Evolutionary conservation across 2,888 invertebrate genomes (phyloP).

Genomic region (Ophioninae sp.): DNA sequence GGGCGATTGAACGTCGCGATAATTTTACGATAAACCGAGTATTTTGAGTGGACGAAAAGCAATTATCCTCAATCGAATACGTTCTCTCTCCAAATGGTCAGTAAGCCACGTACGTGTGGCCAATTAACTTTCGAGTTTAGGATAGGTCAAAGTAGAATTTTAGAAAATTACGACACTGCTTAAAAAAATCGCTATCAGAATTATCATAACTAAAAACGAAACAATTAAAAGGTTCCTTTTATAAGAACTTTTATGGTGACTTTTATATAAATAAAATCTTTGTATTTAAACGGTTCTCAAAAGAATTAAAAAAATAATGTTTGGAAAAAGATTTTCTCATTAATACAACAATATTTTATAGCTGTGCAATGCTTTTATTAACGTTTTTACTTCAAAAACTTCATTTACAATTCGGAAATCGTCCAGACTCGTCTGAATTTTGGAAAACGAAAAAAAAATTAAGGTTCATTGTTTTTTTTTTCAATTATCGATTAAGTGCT

Average conservation of each 20-base stretch:
- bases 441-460: neutral
- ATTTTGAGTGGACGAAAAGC: conserved; percentile 21
- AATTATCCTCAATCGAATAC: conserved; percentile 19
- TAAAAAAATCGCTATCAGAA: too few species aligned
- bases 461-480: neutral
- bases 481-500: neutral
- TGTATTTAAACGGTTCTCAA: too few species aligned
- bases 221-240: too few species aligned
- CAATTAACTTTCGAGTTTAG: neutral
- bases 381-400: neutral
- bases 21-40: conserved; percentile 30
- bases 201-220: too few species aligned
- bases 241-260: too few species aligned
- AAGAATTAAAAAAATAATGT: too few species aligned
- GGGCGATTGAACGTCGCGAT: conserved; percentile 18
- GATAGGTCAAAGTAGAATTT: neutral
- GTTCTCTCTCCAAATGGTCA: conserved; percentile 29
- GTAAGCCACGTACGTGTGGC: conserved; percentile 12
- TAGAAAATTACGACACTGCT: too few species aligned
- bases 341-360: neutral
- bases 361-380: neutral
- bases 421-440: neutral
- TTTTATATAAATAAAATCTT: too few species aligned
- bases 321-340: too few species aligned
- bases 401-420: neutral